These are phyloP conservation scores for Helostoma temminkii DNA, from an alignment of 2,797 vertebrate species.

Conservation along the genomic window DNA sequence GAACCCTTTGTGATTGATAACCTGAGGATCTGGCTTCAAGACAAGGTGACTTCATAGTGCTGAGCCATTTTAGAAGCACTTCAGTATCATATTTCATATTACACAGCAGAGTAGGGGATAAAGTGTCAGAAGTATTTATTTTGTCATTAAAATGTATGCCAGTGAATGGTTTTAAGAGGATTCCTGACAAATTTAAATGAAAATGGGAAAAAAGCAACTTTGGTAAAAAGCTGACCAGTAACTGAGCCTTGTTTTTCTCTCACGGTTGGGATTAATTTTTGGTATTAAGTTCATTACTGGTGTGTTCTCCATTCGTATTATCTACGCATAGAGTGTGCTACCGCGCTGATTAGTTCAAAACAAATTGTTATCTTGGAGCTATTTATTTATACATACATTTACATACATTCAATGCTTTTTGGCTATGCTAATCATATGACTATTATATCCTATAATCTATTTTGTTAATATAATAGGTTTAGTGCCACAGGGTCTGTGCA, in stretches of 20 bases:
- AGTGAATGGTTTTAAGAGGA: conserved; percentile 16
- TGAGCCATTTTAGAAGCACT: conserved; percentile 48
- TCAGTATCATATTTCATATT: conserved; percentile 37
- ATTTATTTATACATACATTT: no score
- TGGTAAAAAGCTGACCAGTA: background rate
- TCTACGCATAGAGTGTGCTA: conserved; percentile 17
- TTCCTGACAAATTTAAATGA: conserved; percentile 16
- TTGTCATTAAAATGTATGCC: conserved; percentile 37
- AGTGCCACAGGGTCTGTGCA: conserved; percentile 17
- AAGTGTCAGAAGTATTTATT: conserved; percentile 41
- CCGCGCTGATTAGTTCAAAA: conserved; percentile 36
- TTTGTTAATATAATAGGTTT: conserved; percentile 43
- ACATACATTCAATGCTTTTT: no score
- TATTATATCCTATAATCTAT: conserved; percentile 44
- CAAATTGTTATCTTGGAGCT: conserved; percentile 27
- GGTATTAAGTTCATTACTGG: background rate
- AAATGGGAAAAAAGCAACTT: conserved; percentile 9
- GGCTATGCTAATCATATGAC: conserved; percentile 29
- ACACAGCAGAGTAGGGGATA: conserved; percentile 11
- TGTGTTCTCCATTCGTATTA: conserved; percentile 34
- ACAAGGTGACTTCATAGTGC: conserved; percentile 60
- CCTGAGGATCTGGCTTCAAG: conserved; percentile 49
- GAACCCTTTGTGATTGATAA: conserved; percentile 66
- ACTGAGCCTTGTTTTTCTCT: background rate
- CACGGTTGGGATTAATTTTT: conserved; percentile 9